Percentiles rank a stretch among this genome's conserved stretches.
phyloP scores from a whole-genome alignment of 2,888 invertebrate genomes.

The Crocallis elinguaria region DNA sequence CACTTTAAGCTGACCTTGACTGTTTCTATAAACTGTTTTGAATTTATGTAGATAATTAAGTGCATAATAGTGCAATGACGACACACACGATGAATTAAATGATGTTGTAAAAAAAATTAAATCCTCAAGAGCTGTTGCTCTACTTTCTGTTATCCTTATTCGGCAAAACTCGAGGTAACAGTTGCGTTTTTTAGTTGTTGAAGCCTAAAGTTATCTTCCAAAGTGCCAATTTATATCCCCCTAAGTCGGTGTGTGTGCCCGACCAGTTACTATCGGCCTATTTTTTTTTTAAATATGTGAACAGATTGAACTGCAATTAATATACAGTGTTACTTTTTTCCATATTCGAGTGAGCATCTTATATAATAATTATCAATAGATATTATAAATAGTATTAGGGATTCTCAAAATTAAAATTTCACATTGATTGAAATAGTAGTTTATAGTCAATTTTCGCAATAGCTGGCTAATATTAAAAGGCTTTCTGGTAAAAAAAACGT shows the following conservation, averaged over 20 bases:
- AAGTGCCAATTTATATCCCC: conserved; percentile 38
- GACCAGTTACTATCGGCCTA: conserved; percentile 8
- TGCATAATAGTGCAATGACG: background rate
- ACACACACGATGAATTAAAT: background rate
- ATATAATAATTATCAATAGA: background rate
- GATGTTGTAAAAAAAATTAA: too few relatives aligned
- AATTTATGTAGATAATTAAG: conserved; percentile 16
- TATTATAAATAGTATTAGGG: background rate
- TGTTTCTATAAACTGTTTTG: conserved; percentile 24
- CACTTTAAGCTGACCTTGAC: conserved; percentile 30
- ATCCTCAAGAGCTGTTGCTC: too few relatives aligned
- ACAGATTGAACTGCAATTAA: background rate
- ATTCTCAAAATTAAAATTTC: conserved; percentile 1
- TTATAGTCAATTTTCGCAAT: conserved; percentile 13
- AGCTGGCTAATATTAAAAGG: conserved; percentile 6
- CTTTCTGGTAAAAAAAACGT: conserved; percentile 14
- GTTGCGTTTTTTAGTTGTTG: too few relatives aligned
- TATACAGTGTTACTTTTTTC: background rate
- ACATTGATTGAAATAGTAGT: background rate
- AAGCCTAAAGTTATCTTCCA: too few relatives aligned
- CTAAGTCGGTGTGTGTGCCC: background rate
- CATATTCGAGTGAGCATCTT: background rate
- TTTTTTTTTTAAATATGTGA: background rate
- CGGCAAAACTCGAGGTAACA: conserved; percentile 28
- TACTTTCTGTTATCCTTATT: too few relatives aligned